phyloP scores from a whole-genome alignment of 1,140 invertebrate species.

The Pseudobourletiella spinata region DNA sequence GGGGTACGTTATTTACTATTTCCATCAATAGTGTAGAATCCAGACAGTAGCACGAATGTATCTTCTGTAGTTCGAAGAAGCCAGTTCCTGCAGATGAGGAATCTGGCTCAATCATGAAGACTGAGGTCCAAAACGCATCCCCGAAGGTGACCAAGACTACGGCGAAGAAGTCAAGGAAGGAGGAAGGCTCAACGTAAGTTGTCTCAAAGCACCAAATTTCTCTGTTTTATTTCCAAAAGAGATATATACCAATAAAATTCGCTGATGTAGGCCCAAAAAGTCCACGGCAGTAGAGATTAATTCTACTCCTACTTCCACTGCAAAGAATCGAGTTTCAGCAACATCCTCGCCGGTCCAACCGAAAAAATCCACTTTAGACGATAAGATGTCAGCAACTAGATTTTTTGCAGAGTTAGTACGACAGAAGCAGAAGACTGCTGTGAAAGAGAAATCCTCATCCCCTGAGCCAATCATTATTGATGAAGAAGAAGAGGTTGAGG shows the following conservation, averaged over 20 bases:
- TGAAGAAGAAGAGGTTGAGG: slow-evolving; percentile 8
- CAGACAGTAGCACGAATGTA: background rate
- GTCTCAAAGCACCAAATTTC: background rate
- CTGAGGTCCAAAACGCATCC: no score
- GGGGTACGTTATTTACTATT: background rate
- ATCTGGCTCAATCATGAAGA: no score
- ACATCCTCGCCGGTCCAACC: background rate
- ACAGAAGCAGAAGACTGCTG: slow-evolving; percentile 46
- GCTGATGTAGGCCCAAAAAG: background rate
- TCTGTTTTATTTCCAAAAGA: background rate
- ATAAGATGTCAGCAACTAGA: slow-evolving; percentile 72
- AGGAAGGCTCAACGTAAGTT: no score
- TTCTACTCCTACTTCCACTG: background rate
- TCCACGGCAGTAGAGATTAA: background rate
- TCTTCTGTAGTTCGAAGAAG: background rate
- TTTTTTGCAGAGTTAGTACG: slow-evolving; percentile 79
- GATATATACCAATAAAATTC: background rate
- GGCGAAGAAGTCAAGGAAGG: no score
- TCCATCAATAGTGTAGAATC: background rate
- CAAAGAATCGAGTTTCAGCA: background rate
- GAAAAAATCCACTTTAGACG: slow-evolving; percentile 34
- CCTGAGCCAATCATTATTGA: slow-evolving; percentile 14
- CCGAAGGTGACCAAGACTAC: no score
- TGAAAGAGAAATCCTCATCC: slow-evolving; percentile 19
- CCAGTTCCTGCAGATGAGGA: background rate